Base-by-base conservation (phyloP, 2,797 vertebrate genomes). In the Galago senegalensis region DNA sequence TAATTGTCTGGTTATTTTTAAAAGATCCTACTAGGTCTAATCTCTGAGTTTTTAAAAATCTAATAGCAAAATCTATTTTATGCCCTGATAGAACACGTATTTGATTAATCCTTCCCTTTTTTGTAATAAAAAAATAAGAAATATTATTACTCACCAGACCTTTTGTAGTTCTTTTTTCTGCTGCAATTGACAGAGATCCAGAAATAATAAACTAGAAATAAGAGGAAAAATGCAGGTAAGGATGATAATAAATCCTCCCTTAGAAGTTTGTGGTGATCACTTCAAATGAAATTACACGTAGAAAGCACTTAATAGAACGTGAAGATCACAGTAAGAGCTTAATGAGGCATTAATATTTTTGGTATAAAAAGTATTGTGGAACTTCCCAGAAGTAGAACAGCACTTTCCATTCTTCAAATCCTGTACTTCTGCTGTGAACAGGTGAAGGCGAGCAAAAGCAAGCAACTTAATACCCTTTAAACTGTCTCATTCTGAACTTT, bases 161-260 rank as follows among this genome's bases (percentile, higher is more conserved):
- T 93, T 61, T 94, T 40, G 97, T 94, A 60, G 91, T 94, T 96
- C 72, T 94, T 60, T 2, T 80, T 70, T 29, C 95, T 89, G 96
- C 85, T 90, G 17, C 95, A 93, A 93, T 12, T 89, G 96, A 94
- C 3, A 97, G 80, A 79, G 94, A 89, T 2, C 97, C 97, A 49
- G 97, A 97, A 94, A 96, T 16, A 92, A 96, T 84, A 92, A 97
- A 97, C 95, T 97, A 77, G 21, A 17, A 92, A 84, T 67, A 80
- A 70, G 18, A 93, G 14, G 8, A 16, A 53, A 93, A 86, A 49
- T 63, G 2, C 58, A 69, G 58, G 25, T 31, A 9, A 85, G 23
- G 27, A 14, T 9, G 9, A 49, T n/a, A 20, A 58, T 12, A n/a
- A 69, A 81, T 7, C 37, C 40, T 86, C 21, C 69, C 29, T 83